phyloP scores from a whole-genome alignment of 2,888 invertebrate species.

The Glaucopsyche alexis region DNA sequence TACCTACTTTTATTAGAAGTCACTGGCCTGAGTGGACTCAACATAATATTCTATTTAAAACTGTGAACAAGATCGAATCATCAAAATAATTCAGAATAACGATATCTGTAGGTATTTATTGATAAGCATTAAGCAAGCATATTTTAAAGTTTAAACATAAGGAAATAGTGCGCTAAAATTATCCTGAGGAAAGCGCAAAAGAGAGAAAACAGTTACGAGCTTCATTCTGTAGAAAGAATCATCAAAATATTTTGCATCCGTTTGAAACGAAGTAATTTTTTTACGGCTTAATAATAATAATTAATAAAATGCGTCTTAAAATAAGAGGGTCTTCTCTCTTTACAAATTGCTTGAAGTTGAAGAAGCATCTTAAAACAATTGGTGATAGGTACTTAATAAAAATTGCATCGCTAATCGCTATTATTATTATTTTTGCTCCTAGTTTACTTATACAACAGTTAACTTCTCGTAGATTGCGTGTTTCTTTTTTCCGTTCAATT shows the following conservation, averaged over 20 bases:
- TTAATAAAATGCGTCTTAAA: no score
- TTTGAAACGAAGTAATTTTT: no score
- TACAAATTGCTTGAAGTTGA: no score
- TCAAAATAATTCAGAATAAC: neutral
- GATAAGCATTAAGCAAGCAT: neutral
- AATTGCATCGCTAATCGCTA: neutral
- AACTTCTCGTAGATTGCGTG: conserved; percentile 9
- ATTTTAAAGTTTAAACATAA: neutral
- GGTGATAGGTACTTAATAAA: no score
- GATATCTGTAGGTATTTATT: neutral
- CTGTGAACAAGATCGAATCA: neutral
- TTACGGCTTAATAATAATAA: no score
- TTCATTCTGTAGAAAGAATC: no score
- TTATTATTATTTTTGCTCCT: neutral
- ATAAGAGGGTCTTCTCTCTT: no score
- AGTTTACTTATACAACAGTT: neutral
- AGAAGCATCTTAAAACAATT: no score
- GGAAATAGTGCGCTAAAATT: no score
- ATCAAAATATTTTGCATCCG: no score
- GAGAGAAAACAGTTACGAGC: no score
- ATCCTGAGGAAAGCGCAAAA: no score
- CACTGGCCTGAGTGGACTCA: conserved; percentile 25
- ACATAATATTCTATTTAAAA: conserved; percentile 13
- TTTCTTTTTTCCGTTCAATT: conserved; percentile 10
- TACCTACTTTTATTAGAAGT: conserved; percentile 29